Percentiles rank a stretch among this genome's conserved stretches.
phyloP scores from a whole-genome alignment of 1,140 invertebrate genomes.

The Lasioglossum baleicum region DNA sequence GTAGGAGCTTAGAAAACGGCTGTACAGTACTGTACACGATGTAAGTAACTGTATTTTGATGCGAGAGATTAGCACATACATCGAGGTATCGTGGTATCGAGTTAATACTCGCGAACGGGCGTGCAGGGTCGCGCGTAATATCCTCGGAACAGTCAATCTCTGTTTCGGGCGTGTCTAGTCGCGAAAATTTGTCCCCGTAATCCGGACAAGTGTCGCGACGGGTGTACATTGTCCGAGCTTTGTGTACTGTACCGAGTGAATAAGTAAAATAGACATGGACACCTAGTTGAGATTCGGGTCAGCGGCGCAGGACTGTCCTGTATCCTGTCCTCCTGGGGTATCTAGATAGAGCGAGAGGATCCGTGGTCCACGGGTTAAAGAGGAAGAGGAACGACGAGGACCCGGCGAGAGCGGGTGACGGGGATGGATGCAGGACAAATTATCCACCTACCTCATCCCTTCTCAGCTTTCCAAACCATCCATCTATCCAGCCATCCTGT shows the following conservation, averaged over 20 bases:
- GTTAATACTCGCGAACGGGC: no score
- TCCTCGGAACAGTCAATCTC: background rate
- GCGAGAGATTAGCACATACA: no score
- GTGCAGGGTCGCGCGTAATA: background rate
- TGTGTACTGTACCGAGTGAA: conserved; percentile 5
- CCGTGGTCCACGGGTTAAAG: background rate
- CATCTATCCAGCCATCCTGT: conserved; percentile 49
- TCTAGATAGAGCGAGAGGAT: conserved; percentile 28
- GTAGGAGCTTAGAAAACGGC: no score
- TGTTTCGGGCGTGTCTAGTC: background rate
- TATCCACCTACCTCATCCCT: conserved; percentile 69
- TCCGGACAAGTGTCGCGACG: background rate
- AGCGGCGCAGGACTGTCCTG: conserved; percentile 59
- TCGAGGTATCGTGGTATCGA: no score
- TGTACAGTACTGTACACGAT: no score
- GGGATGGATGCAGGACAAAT: conserved; percentile 70
- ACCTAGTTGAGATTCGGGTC: conserved; percentile 76
- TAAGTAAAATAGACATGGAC: conserved; percentile 61
- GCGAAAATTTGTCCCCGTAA: background rate
- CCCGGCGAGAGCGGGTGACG: conserved; percentile 9
- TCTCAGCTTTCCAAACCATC: conserved; percentile 49
- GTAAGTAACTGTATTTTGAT: no score
- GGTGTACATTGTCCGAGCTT: conserved; percentile 1
- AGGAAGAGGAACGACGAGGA: conserved; percentile 14
- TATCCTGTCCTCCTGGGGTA: conserved; percentile 14